Conservation (phyloP, 64 coral and sea anemone species). For the Montipora efflorescens region DNA sequence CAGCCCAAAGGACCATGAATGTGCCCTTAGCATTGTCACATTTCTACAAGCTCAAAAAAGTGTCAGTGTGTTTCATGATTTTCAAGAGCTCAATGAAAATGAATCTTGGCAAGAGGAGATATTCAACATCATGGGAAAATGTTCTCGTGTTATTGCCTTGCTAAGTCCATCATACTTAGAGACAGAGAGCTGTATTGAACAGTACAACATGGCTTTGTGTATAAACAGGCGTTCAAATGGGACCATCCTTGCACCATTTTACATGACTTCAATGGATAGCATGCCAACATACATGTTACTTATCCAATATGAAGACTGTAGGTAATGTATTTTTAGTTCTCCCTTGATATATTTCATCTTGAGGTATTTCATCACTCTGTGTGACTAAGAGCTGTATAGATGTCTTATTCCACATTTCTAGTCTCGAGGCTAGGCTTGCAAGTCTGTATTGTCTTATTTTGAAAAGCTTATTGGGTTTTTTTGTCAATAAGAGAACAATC, state of each 20-base stretch:
- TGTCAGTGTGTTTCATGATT: conserved; percentile 68
- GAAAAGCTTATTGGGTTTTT: too few species aligned
- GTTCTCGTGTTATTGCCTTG: conserved; percentile 84
- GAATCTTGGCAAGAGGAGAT: conserved; percentile 96
- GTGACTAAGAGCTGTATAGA: too few species aligned
- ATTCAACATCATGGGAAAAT: conserved; percentile 81
- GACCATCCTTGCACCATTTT: conserved; percentile 87
- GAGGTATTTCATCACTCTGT: too few species aligned
- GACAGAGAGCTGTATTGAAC: conserved; percentile 79
- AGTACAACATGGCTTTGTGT: conserved; percentile 97
- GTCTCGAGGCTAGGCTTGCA: too few species aligned
- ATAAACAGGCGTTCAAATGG: conserved; percentile 70
- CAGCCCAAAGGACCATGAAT: conserved; percentile 70
- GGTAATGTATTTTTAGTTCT: conserved; percentile 31
- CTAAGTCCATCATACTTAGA: conserved; percentile 79
- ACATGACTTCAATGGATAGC: conserved; percentile 63
- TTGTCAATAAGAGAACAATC: too few species aligned
- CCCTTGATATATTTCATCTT: too few species aligned
- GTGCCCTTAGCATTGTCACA: conserved; percentile 54
- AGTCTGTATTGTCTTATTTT: too few species aligned
- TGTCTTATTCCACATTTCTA: too few species aligned
- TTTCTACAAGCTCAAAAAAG: conserved; percentile 53
- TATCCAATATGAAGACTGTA: conserved; percentile 96
- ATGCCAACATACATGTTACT: conserved; percentile 95
- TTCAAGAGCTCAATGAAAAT: conserved; percentile 75